phyloP scores from a whole-genome alignment of 2,113 vertebrate genomes.

The Heloderma charlesbogerti region DNA sequence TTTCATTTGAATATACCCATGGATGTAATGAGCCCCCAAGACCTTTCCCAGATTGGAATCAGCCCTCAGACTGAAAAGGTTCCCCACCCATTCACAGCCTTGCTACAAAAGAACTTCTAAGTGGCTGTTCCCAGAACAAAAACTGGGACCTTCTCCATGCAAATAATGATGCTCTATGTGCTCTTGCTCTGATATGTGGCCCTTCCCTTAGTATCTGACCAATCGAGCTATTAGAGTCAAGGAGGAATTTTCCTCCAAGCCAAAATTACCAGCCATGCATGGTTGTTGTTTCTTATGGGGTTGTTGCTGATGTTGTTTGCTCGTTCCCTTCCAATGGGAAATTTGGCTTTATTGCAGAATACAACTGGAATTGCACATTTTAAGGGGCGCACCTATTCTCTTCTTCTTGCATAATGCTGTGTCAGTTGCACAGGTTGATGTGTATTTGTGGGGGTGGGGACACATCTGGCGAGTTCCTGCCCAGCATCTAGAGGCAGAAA shows the following conservation, averaged over 20 bases:
- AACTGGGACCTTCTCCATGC: background rate
- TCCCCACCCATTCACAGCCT: too few species aligned
- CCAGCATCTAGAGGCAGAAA: background rate
- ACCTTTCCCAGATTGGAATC: too few species aligned
- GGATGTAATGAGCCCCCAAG: too few species aligned
- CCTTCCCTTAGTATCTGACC: background rate
- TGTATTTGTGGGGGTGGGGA: too few species aligned
- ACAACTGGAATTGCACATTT: background rate
- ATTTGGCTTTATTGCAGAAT: background rate
- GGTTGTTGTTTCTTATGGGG: too few species aligned
- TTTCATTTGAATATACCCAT: too few species aligned
- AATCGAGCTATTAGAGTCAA: background rate
- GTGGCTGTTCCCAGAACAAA: background rate
- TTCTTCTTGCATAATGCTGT: background rate
- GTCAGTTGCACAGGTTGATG: background rate
- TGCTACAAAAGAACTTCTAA: too few species aligned
- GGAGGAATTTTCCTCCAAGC: background rate
- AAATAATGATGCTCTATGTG: background rate
- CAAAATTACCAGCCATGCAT: background rate
- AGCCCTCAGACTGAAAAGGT: too few species aligned
- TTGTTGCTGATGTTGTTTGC: background rate
- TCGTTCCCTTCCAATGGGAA: background rate
- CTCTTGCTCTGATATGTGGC: background rate
- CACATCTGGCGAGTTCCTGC: background rate
- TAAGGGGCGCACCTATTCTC: background rate